A percentile compares a stretch with the other conserved stretches of the same genome.
Conservation (phyloP, 2,113 vertebrate species). For the Bothrops jararaca region DNA sequence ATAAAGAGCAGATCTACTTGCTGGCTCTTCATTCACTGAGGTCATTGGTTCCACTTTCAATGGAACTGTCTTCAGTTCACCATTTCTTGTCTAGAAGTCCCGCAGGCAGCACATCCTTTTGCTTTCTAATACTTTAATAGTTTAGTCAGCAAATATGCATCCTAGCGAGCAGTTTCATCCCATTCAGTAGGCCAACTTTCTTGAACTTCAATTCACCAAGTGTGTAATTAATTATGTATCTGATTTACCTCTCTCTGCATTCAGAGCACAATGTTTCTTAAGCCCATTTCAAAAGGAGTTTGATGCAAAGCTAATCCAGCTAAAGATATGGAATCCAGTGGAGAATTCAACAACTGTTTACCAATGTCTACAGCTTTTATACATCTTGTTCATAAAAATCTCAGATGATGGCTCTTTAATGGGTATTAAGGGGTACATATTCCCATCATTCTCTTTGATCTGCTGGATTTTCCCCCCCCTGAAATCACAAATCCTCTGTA, state of each 20-base stretch:
- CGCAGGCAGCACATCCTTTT: constrained; percentile 11
- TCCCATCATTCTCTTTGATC: not conserved
- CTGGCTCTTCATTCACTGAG: not conserved
- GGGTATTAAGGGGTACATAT: not conserved
- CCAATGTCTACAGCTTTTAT: not conserved
- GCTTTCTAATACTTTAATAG: constrained; percentile 41
- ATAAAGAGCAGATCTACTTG: not conserved
- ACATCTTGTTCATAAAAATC: not conserved
- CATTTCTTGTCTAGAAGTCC: not conserved
- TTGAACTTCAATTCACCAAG: not conserved
- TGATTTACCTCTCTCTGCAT: constrained; percentile 11
- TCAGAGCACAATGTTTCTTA: not conserved
- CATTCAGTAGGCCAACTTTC: constrained; percentile 1
- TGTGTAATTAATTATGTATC: constrained; percentile 26
- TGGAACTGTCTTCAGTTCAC: not conserved
- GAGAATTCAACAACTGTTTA: not conserved
- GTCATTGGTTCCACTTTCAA: not conserved
- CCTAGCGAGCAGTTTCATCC: not conserved
- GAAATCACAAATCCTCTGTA: not conserved
- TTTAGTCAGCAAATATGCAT: constrained; percentile 30
- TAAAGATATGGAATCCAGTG: not conserved
- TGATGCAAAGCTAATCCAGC: constrained; percentile 12
- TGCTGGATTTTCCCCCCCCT: not conserved
- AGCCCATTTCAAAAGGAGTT: not conserved
- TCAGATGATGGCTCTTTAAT: not conserved